Base-by-base conservation (phyloP, 2,888 invertebrate genomes). In the Pteria penguin region DNA sequence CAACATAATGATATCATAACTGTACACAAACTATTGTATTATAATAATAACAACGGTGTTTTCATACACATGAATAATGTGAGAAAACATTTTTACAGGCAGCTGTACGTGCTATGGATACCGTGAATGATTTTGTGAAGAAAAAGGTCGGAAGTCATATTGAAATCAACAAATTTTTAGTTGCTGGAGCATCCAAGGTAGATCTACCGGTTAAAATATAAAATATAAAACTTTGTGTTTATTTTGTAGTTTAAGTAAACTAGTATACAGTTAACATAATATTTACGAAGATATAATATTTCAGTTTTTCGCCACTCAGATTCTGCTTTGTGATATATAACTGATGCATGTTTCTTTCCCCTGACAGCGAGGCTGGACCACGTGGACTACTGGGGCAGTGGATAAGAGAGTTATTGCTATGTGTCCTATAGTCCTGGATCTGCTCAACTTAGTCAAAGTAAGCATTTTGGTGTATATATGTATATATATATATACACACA, bases 331-430 rank as follows among this genome's bases (percentile, higher is more conserved):
- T n/a, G n/a, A n/a, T n/a, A n/a, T n/a, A n/a, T n/a, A n/a, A n/a
- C n/a, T n/a, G n/a, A n/a, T n/a, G n/a, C n/a, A n/a, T n/a, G n/a
- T n/a, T n/a, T n/a, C n/a, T n/a, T n/a, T n/a, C n/a, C n/a, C n/a
- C n/a, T n/a, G 24, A 11, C 69, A 90, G 89, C 80, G 90, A 61
- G 90, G 90, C 0, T 90, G 90, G 90, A 88, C 89, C 1, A 87
- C 90, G 0, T 90, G 89, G 90, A 88, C 87, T 4, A 81, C 87
- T 4, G 87, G 84, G 1, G 89, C 90, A 14, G 87, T 87, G 1
- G 90, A 90, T 79, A 86, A 84, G 26, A 73, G 90, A 61, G 89
- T 90, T 4, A 75, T 87, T 29, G 87, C 80, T 31, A 81, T 87
- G 60, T 84, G 84, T 26, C 90, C 90, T 5, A 86, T 90, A 14